Percentiles rank a stretch among this genome's conserved stretches.
phyloP scores from a whole-genome alignment of 2,113 vertebrate species.

The Formicarius rufipectus region DNA sequence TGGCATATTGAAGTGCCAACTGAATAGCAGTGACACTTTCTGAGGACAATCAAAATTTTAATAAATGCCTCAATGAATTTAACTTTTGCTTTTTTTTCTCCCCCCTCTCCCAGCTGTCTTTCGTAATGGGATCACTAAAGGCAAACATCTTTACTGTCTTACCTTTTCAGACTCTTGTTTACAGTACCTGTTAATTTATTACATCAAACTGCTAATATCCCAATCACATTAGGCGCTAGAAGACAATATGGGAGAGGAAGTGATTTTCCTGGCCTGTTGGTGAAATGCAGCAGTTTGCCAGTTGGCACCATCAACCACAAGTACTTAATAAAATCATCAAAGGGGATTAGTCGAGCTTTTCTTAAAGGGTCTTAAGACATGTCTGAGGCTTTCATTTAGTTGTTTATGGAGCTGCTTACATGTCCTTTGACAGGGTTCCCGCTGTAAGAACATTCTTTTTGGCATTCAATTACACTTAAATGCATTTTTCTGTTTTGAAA shows the following conservation, averaged over 20 bases:
- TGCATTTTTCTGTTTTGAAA: constrained; percentile 47
- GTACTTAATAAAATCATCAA: constrained; percentile 86
- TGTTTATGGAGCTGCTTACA: constrained; percentile 61
- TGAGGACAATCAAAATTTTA: background rate
- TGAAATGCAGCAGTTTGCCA: constrained; percentile 65
- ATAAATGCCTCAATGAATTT: constrained; percentile 26
- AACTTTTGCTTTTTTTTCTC: background rate
- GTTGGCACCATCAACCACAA: constrained; percentile 72
- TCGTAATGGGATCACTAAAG: constrained; percentile 15
- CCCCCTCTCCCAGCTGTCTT: background rate
- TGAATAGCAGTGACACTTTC: background rate
- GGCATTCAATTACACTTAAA: constrained; percentile 37
- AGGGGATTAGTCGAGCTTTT: constrained; percentile 78
- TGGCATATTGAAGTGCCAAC: background rate
- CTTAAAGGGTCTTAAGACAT: constrained; percentile 71
- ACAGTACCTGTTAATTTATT: constrained; percentile 76
- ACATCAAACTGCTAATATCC: constrained; percentile 74
- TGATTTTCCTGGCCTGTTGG: constrained; percentile 68
- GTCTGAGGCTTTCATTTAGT: constrained; percentile 60
- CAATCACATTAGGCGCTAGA: constrained; percentile 65
- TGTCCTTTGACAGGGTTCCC: constrained; percentile 12
- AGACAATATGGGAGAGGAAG: constrained; percentile 62
- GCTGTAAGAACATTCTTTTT: constrained; percentile 36
- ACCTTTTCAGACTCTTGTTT: constrained; percentile 76
- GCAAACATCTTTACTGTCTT: background rate